Base-by-base conservation (phyloP, 2,797 vertebrate genomes). In the Epinephelus coioides region DNA sequence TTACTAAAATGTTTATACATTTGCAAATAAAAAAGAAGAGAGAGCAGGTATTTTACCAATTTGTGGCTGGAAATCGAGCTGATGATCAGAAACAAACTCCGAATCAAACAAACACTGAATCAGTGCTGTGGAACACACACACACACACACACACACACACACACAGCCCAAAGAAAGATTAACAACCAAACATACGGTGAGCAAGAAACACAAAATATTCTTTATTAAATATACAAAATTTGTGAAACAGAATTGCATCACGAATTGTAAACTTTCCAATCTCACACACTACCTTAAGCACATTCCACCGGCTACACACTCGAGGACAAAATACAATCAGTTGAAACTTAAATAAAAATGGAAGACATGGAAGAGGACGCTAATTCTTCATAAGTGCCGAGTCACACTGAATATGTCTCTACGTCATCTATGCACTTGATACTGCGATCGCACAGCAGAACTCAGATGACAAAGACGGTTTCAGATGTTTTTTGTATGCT, bases 221-320 rank as follows among this genome's bases (percentile, higher is more conserved):
- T 94, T 95, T 94, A 95, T 95, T 95, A 94, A 95, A 95, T 93
- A 94, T 95, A 95, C 90, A 94, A 95, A 96, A 95, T 91, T 88
- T 92, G 93, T 95, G 92, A 94, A 94, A 94, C 90, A 93, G 87
- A 94, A 93, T 94, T 91, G 93, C 93, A 92, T 95, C 93, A 95
- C 94, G 89, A 91, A 90, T 92, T 96, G 95, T 96, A 95, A 96
- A 96, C 94, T 92, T 95, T 94, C 94, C 90, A 86, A 88, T 89
- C 88, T 90, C 79, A 90, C 86, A 84, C 38, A 83, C 90, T 87
- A 89, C 78, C 79, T 88, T 81, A 82, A 90, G 81, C 88, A 94
- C 89, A 89, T 89, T 88, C 87, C 85, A 91, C 85, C 86, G 68
- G 89, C 91, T 83, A 90, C 89, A 91, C 84, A 85, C 65, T 83